Evolutionary conservation across 2,888 invertebrate genomes (phyloP).

Genomic region (Orthosia gracilis): DNA sequence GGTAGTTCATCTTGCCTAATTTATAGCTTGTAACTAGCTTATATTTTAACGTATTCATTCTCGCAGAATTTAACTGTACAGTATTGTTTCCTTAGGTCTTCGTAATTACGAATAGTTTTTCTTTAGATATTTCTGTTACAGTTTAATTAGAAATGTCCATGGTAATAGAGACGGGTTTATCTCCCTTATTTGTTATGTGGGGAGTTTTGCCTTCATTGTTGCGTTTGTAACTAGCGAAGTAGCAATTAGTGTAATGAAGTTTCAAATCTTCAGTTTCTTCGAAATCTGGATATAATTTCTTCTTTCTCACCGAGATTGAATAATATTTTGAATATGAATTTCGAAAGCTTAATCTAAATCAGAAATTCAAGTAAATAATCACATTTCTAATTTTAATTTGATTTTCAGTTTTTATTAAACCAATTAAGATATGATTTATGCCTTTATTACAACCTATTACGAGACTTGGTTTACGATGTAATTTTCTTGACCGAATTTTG

Average conservation of each 20-base stretch:
- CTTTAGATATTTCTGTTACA: conserved; percentile 10
- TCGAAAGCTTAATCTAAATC: neutral
- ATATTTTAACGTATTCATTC: conserved; percentile 39
- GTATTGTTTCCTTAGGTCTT: conserved; percentile 16
- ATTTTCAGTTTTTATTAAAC: conserved; percentile 5
- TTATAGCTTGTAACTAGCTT: conserved; percentile 29
- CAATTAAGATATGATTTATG: conserved; percentile 9
- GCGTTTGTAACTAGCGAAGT: neutral
- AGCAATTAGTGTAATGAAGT: neutral
- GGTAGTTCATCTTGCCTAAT: conserved; percentile 13
- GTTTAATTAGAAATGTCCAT: conserved; percentile 6
- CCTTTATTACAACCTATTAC: conserved; percentile 11
- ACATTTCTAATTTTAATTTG: neutral
- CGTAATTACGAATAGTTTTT: conserved; percentile 25
- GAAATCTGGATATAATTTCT: too few relatives aligned
- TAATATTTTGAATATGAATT: neutral
- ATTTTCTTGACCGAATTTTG: conserved; percentile 29
- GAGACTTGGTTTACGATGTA: conserved; percentile 20
- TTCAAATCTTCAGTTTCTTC: neutral
- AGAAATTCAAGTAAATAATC: neutral
- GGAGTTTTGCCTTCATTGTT: conserved; percentile 1
- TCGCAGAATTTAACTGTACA: conserved; percentile 33
- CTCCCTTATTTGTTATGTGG: neutral
- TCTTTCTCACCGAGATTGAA: neutral
- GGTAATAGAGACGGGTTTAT: conserved; percentile 2